These are phyloP conservation scores for Chaetophractus vellerosus DNA, from an alignment of 2,797 vertebrate genomes.

Conservation along the genomic window DNA sequence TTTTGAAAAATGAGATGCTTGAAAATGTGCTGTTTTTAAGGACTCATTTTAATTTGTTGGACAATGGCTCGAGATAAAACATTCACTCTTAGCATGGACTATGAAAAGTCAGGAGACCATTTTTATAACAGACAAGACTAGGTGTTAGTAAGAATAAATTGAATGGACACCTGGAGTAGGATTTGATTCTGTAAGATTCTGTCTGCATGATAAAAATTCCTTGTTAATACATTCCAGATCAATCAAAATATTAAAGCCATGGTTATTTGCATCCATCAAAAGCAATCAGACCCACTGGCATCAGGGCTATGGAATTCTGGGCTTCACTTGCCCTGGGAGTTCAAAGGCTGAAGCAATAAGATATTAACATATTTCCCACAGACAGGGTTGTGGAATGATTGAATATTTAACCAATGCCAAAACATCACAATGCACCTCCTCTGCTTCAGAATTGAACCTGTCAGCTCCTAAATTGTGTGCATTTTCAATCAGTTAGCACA, in stretches of 20 bases:
- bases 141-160: neutral
- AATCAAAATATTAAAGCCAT: conserved; percentile 79
- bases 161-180: neutral
- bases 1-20: conserved; percentile 18
- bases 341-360: conserved; percentile 78
- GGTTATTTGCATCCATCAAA: conserved; percentile 77
- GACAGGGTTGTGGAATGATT: conserved; percentile 63
- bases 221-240: conserved; percentile 16
- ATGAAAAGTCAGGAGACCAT: neutral
- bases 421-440: conserved; percentile 76
- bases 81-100: neutral
- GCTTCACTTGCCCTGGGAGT: conserved; percentile 63
- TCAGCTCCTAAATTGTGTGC: conserved; percentile 90
- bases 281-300: conserved; percentile 63
- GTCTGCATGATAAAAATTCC: neutral
- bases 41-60: conserved; percentile 24
- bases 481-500: conserved; percentile 86
- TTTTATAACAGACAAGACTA: neutral
- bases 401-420: conserved; percentile 87
- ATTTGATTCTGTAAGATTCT: conserved; percentile 29
- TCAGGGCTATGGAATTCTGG: conserved; percentile 8
- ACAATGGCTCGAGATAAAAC: neutral
- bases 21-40: conserved; percentile 45
- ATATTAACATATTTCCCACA: conserved; percentile 78
- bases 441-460: conserved; percentile 89